phyloP scores from a whole-genome alignment of 2,113 vertebrate species.

The Anoura caudifer region DNA sequence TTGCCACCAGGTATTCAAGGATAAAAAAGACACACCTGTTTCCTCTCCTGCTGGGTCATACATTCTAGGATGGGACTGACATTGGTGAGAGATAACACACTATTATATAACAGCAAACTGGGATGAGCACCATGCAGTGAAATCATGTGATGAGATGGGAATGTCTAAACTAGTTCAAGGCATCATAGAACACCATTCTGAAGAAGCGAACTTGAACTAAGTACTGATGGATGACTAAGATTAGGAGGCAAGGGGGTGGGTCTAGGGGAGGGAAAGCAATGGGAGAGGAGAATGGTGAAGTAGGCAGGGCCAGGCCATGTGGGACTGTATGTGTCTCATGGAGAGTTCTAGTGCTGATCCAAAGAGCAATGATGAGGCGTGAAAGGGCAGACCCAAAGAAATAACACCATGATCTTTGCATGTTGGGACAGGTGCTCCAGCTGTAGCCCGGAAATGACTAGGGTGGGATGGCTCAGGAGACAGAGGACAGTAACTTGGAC shows the following conservation, averaged over 20 bases:
- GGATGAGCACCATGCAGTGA: background rate
- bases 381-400: background rate
- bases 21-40: background rate
- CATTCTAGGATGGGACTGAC: background rate
- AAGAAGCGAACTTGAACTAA: background rate
- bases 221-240: background rate
- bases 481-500: too few relatives aligned
- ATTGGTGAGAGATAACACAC: rapidly evolving
- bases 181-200: background rate
- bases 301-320: background rate
- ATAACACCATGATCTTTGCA: rapidly evolving
- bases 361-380: background rate
- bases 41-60: background rate
- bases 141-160: background rate
- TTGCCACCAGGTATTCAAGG: background rate
- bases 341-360: background rate
- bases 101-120: background rate
- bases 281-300: background rate
- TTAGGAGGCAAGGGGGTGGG: background rate
- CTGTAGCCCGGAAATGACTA: too few relatives aligned
- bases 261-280: rapidly evolving
- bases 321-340: background rate
- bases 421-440: rapidly evolving
- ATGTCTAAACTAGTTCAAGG: background rate
- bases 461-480: background rate